Percentiles rank a stretch among this genome's conserved stretches.
Evolutionary conservation across 2,888 invertebrate genomes (phyloP).

Genomic region (Nysson spinosus): DNA sequence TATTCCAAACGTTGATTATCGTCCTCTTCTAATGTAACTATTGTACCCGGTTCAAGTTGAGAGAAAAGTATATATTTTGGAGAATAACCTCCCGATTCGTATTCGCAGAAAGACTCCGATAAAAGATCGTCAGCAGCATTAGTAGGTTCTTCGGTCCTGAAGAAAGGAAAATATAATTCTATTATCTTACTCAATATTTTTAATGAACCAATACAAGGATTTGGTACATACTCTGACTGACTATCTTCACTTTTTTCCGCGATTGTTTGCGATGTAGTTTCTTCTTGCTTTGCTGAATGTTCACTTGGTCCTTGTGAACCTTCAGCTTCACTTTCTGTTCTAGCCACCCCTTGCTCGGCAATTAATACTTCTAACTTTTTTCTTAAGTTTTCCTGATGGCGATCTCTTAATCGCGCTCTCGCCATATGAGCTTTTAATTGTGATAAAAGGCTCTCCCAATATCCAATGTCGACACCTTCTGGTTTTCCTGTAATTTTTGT

Average conservation of each 20-base stretch:
- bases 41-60: slow-evolving; percentile 86
- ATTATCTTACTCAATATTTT: not conserved
- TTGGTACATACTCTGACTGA: slow-evolving; percentile 64
- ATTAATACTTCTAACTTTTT: slow-evolving; percentile 94
- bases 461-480: slow-evolving; percentile 96
- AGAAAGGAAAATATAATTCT: slow-evolving; percentile 4
- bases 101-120: slow-evolving; percentile 82
- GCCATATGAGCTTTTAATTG: slow-evolving; percentile 98
- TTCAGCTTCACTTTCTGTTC: slow-evolving; percentile 69
- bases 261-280: slow-evolving; percentile 52
- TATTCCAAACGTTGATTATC: slow-evolving; percentile 87
- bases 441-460: slow-evolving; percentile 98
- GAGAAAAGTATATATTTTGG: slow-evolving; percentile 83
- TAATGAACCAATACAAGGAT: not conserved
- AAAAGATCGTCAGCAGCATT: slow-evolving; percentile 78
- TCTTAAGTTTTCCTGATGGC: slow-evolving; percentile 93
- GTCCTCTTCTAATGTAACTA: slow-evolving; percentile 86
- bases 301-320: slow-evolving; percentile 67
- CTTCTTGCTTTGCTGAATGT: slow-evolving; percentile 66
- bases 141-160: slow-evolving; percentile 66
- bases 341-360: slow-evolving; percentile 86
- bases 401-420: slow-evolving; percentile 92
- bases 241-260: slow-evolving; percentile 73
- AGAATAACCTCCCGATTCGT: slow-evolving; percentile 90
- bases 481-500: slow-evolving; percentile 89